These are phyloP conservation scores for Rhinogobius similis DNA, from an alignment of 2,113 vertebrate genomes.

Conservation along the genomic window DNA sequence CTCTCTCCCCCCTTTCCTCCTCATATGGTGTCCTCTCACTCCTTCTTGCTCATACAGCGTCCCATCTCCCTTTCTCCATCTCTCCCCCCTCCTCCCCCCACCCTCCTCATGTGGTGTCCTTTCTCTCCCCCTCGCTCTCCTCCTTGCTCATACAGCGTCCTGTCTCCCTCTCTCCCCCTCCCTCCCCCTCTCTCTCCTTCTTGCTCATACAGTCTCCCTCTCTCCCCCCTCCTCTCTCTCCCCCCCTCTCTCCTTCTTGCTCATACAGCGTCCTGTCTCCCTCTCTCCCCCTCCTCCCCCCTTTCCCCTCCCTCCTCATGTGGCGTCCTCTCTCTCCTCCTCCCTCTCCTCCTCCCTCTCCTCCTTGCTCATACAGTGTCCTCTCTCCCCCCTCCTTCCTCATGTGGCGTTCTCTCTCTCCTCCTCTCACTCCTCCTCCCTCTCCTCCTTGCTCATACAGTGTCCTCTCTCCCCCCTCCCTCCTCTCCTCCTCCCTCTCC, in stretches of 20 bases:
- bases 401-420: background rate
- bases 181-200: too few species aligned
- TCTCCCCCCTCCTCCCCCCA: too few species aligned
- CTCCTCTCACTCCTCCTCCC: background rate
- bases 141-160: background rate
- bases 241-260: background rate
- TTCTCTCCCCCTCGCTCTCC: background rate
- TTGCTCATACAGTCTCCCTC: too few species aligned
- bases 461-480: background rate
- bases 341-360: background rate
- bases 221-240: background rate
- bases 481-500: background rate
- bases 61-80: background rate
- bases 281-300: background rate
- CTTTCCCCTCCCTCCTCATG: too few species aligned
- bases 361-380: background rate
- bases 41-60: background rate
- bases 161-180: too few species aligned
- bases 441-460: background rate
- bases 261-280: background rate
- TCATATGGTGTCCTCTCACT: background rate
- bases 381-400: background rate
- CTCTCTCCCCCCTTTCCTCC: background rate
- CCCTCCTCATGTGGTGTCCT: background rate
- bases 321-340: background rate